phyloP scores from a whole-genome alignment of 1,140 invertebrate species.

The Drosophila tropicalis region DNA sequence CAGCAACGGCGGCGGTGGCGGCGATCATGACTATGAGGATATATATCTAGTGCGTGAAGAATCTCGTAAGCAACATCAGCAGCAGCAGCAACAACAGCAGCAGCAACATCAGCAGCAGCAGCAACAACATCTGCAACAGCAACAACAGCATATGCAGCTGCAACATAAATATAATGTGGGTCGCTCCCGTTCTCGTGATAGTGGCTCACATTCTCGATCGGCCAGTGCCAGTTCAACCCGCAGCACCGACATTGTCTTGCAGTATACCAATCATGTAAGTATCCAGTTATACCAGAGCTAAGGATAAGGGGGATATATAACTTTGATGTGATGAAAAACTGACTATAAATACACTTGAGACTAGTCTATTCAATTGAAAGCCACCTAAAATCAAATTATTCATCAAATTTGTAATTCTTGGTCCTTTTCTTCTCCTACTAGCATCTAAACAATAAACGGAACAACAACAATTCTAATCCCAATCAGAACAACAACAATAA shows the following conservation, averaged over 20 bases:
- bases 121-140: constrained; percentile 42
- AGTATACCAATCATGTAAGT: constrained; percentile 82
- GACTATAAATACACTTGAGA: no score
- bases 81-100: constrained; percentile 43
- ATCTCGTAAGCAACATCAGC: constrained; percentile 77
- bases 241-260: constrained; percentile 81
- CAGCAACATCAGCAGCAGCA: constrained; percentile 36
- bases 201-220: constrained; percentile 88
- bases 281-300: neutral
- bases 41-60: constrained; percentile 88
- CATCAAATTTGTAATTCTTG: no score
- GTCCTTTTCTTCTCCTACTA: neutral
- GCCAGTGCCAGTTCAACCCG: constrained; percentile 85
- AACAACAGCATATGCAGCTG: constrained; percentile 37
- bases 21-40: constrained; percentile 89
- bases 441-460: constrained; percentile 78
- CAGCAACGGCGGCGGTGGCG: constrained; percentile 59
- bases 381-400: no score
- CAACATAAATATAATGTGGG: constrained; percentile 74
- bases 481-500: constrained; percentile 47
- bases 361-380: no score
- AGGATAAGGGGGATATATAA: no score
- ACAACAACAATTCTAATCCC: constrained; percentile 35
- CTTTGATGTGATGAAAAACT: no score
- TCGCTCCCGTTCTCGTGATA: constrained; percentile 85